Conservation (phyloP, 2,113 vertebrate genomes). For the Thryonomys swinderianus region DNA sequence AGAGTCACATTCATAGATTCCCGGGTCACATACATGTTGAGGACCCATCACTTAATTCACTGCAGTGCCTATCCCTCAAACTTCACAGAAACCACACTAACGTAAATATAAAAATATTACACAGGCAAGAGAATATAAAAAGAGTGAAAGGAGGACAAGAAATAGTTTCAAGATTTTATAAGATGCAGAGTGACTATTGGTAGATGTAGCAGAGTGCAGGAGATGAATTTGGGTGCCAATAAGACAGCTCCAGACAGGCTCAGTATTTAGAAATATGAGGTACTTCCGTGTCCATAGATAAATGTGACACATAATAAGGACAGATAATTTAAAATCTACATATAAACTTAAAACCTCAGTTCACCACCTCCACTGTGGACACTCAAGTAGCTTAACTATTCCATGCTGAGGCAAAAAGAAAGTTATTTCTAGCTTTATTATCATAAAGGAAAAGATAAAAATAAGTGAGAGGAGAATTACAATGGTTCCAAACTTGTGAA, state of each 20-base stretch:
- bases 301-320: neutral
- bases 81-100: neutral
- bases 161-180: conserved; percentile 10
- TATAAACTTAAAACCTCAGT: neutral
- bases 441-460: neutral
- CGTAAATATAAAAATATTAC: neutral
- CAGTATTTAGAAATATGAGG: neutral
- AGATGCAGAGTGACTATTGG: neutral
- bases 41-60: neutral
- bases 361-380: neutral
- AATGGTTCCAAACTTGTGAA: neutral
- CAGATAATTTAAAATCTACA: neutral
- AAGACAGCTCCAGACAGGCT: neutral
- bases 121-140: neutral
- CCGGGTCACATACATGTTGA: neutral
- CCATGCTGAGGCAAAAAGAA: neutral
- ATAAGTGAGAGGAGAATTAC: neutral
- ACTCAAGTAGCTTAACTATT: neutral
- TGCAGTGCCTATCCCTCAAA: neutral
- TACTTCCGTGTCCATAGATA: neutral
- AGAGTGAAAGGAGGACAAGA: neutral
- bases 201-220: neutral
- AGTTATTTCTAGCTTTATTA: neutral
- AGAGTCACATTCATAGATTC: neutral
- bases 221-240: conserved; percentile 13